Base-by-base conservation (phyloP, 1,140 invertebrate genomes). In the Tenebrio molitor region DNA sequence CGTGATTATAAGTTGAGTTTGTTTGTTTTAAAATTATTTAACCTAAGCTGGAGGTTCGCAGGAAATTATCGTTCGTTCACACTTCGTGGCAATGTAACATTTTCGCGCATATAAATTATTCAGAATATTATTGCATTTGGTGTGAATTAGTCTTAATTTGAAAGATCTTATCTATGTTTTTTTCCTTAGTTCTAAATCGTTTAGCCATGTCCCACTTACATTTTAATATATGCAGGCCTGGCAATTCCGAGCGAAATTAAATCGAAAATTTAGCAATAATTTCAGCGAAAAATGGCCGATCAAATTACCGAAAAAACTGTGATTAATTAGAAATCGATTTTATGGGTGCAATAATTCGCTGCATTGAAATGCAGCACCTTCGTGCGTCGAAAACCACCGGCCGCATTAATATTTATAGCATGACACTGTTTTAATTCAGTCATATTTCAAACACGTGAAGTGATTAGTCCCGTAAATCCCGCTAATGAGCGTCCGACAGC, bases 341-440 rank as follows among this genome's bases (percentile, higher is more conserved):
- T 44, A 44, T 44, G 8, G 19, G 16, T 10, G 19, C 10, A 50
- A 15, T 50, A 50, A 53, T 53, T 53, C 46, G 46, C 50, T 58
- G 50, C 50, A 58, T 25, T 15, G 50, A 58, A 58, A 58, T 29
- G 50, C 50, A 58, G 6, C 21, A 25, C 21, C 6, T 39, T 12
- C 12, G 12, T 39, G 3, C 36, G 36, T 7, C 2, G 36, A 39
- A 58, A 58, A 53, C 17, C 4, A 53, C 2, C 46, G 46, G 16
- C 42, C 46, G 23, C 23, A 58, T 58, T 29, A 58, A 58, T 58
- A 58, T 58, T 58, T 58, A 58, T 58, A 58, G 23, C 50, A 58
- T 29, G 50, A 58, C 50, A 58, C 50, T 58, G 50, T 29, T 58
- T 58, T 58, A 58, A 58, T 58, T 58, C 50, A n/a, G 23, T 58